Evolutionary conservation across 1,140 invertebrate species (phyloP), one percentile per base, ranked within the genome.

Genomic region (Drosophila rhopaloa): DNA sequence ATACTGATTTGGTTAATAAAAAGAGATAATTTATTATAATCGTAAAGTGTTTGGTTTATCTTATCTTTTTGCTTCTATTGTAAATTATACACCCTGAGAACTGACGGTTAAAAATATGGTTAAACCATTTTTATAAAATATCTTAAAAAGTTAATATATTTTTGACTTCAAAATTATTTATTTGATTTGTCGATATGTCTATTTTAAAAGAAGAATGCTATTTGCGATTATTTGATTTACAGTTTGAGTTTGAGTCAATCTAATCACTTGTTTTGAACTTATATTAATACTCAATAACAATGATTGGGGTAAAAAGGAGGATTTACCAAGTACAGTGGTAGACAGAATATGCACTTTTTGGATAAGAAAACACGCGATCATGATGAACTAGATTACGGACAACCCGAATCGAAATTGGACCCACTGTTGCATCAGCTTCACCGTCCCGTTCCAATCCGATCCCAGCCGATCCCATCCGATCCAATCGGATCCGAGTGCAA

Each of bases 371-470:
- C 10, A 35, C 29, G 7, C 43, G 13, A 38, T 48, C 57, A 47
- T 27, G 57, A 4, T 48, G 57, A 59, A 27, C 57, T 59, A 7
- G 57, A 48, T 38, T 48, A 48, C 27, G 13, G 46, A n/a, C 46
- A 14, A 4, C 0, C 13, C 44, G 7, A 1, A 48, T 8, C n/a
- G n/a, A 13, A 19, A 48, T 46, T 37, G 24, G 19, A 5, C 57
- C 44, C 57, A 59, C 57, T 48, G 57, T 59, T 59, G 19, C 57
- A 43, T 48, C 57, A 59, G 57, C 44, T 13, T 4, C 27, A 13
- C 27, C 27, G n/a, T 14, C 32, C 27, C 19, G 0, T 3, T 19
- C 4, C 43, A 1, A 19, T 1, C 19, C 19, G 19, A 19, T 19
- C 19, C 19, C 19, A 19, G 19, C 24, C 24, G 24, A 24, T 24